These are phyloP conservation scores for Petromus typicus DNA, from an alignment of 2,113 vertebrate genomes.

Conservation along the genomic window DNA sequence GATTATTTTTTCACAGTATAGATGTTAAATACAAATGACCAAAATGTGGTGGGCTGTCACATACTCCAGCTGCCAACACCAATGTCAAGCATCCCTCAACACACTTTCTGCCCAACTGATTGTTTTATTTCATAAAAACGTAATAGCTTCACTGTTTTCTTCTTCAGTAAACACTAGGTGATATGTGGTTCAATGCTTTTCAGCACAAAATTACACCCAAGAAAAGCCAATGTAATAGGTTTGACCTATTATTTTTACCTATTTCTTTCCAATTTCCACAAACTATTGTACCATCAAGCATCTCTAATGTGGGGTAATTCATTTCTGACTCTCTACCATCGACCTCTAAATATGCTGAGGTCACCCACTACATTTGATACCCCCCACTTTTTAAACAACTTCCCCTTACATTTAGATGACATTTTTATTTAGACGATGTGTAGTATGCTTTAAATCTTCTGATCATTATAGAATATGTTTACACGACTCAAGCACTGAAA, in stretches of 20 bases:
- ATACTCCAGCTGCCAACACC: background rate
- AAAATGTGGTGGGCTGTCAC: conserved; percentile 5
- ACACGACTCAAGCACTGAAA: conserved; percentile 54
- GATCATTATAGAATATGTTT: conserved; percentile 54
- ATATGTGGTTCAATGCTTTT: conserved; percentile 74
- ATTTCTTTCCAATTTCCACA: conserved; percentile 82
- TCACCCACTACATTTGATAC: conserved; percentile 52
- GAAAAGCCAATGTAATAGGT: conserved; percentile 73
- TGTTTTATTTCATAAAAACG: conserved; percentile 67
- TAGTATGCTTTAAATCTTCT: conserved; percentile 43
- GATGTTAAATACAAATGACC: background rate
- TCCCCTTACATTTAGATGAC: conserved; percentile 55
- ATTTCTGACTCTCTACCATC: conserved; percentile 64
- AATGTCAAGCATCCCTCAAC: conserved; percentile 22
- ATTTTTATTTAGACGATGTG: conserved; percentile 56
- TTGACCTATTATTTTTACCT: conserved; percentile 80
- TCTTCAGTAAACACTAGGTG: conserved; percentile 75
- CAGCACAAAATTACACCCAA: conserved; percentile 74
- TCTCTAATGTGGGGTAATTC: conserved; percentile 71
- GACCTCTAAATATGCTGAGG: conserved; percentile 27
- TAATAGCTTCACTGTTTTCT: conserved; percentile 70
- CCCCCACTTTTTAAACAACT: conserved; percentile 44
- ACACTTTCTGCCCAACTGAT: conserved; percentile 65
- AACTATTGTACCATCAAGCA: conserved; percentile 63
- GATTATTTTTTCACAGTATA: background rate